Conservation (phyloP, 2,888 invertebrate species). For the Synanthedon formicaeformis region DNA sequence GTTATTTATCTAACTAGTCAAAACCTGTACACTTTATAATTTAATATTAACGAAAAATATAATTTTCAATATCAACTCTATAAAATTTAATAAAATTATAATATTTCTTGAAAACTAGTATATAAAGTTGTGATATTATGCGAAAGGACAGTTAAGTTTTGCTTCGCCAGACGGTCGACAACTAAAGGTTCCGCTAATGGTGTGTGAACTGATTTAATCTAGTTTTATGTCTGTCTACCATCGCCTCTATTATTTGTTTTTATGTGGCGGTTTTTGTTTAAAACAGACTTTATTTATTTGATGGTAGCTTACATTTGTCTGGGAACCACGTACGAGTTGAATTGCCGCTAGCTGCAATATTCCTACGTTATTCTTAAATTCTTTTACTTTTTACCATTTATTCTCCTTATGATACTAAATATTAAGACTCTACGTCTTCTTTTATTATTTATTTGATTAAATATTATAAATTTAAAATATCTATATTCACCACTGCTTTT, state of each 20-base stretch:
- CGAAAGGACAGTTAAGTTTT: constrained; percentile 16
- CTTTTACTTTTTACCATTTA: neutral
- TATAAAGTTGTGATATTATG: too few relatives aligned
- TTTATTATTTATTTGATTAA: too few relatives aligned
- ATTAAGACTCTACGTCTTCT: too few relatives aligned
- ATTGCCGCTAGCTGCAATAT: neutral
- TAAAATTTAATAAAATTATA: too few relatives aligned
- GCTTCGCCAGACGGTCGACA: constrained; percentile 14
- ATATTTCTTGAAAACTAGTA: constrained; percentile 1
- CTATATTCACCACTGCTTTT: too few relatives aligned
- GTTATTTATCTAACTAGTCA: too few relatives aligned
- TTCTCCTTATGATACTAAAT: too few relatives aligned
- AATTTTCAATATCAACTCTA: too few relatives aligned
- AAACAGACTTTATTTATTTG: constrained; percentile 5
- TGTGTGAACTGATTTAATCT: constrained; percentile 53
- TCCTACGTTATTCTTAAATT: neutral
- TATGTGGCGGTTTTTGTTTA: constrained; percentile 23
- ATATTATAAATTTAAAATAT: too few relatives aligned
- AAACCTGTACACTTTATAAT: too few relatives aligned
- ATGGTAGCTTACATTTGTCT: constrained; percentile 1
- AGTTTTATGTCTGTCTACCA: constrained; percentile 27
- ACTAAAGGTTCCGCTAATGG: constrained; percentile 40
- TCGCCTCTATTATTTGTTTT: constrained; percentile 11
- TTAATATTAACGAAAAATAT: too few relatives aligned
- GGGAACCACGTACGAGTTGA: neutral